phyloP scores from a whole-genome alignment of 2,888 invertebrate species.

The Dicyrtoma fusca region DNA sequence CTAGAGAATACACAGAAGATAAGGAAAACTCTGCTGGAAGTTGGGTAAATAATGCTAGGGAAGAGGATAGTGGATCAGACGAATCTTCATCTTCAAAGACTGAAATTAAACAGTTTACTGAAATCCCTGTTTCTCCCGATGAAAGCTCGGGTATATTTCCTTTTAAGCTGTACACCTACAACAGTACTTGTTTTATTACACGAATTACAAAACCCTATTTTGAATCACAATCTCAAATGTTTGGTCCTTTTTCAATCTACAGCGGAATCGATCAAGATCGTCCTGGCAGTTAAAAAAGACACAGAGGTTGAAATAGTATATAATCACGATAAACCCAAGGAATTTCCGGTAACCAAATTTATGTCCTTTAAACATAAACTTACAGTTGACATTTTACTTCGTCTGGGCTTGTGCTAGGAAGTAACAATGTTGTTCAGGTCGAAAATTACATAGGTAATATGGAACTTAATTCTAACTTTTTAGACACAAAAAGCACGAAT shows the following conservation, averaged over 20 bases:
- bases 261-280: slow-evolving; percentile 25
- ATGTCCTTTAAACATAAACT: not conserved
- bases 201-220: slow-evolving; percentile 2
- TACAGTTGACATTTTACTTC: no score
- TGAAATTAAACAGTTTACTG: slow-evolving; percentile 33
- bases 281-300: slow-evolving; percentile 25
- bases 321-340: slow-evolving; percentile 30
- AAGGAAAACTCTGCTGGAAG: slow-evolving; percentile 35
- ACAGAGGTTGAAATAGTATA: slow-evolving; percentile 27
- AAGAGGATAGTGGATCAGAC: slow-evolving; percentile 35
- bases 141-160: slow-evolving; percentile 31
- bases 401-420: no score
- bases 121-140: slow-evolving; percentile 33
- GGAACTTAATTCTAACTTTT: not conserved
- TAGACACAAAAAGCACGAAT: slow-evolving; percentile 66
- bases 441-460: no score
- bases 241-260: not conserved
- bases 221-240: not conserved
- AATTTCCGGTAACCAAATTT: slow-evolving; percentile 23
- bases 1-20: slow-evolving; percentile 27
- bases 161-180: not conserved
- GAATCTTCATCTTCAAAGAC: slow-evolving; percentile 30
- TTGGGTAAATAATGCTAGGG: slow-evolving; percentile 13
- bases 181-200: not conserved
- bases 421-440: no score